phyloP scores from a whole-genome alignment of 2,797 vertebrate genomes.

The Oreochromis mossambicus region DNA sequence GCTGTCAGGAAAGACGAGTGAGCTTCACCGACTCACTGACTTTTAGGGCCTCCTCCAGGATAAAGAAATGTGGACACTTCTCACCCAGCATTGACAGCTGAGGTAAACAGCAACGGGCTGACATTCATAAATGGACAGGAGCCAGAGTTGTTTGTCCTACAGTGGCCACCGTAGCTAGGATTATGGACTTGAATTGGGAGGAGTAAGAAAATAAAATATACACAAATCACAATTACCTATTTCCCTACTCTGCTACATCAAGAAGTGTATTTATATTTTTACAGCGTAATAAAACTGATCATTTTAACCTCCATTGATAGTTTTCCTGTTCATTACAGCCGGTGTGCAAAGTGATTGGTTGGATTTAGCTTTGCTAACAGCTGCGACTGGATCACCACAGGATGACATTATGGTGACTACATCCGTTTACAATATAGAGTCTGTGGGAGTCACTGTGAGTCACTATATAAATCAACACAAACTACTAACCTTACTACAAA shows the following conservation, averaged over 20 bases:
- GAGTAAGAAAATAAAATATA: no score
- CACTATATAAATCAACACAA: neutral
- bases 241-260: no score
- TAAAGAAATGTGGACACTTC: neutral
- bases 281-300: neutral
- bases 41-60: neutral
- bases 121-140: neutral
- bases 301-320: neutral
- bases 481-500: neutral
- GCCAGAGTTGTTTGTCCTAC: neutral
- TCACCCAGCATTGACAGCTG: neutral
- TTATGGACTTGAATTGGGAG: no score
- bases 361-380: neutral
- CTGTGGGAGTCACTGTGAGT: neutral
- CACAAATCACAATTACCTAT: no score
- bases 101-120: neutral
- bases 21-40: neutral
- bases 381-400: neutral
- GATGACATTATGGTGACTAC: neutral
- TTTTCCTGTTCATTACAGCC: neutral
- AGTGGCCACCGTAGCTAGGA: neutral
- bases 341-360: neutral
- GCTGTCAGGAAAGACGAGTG: neutral
- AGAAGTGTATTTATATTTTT: no score
- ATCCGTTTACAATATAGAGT: neutral